phyloP scores from a whole-genome alignment of 2,113 vertebrate genomes.

The Carassius auratus region DNA sequence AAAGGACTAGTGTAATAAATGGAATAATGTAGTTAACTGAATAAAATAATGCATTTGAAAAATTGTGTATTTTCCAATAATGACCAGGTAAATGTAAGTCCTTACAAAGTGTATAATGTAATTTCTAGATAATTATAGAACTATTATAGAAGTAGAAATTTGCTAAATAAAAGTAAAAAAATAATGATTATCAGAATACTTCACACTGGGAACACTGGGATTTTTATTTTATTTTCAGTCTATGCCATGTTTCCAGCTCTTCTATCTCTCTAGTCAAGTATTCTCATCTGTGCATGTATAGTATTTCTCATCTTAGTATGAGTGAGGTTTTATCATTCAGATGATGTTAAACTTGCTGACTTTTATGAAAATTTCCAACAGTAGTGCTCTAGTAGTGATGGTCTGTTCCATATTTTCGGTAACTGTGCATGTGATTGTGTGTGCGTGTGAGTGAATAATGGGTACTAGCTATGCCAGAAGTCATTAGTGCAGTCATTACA shows the following conservation, averaged over 20 bases:
- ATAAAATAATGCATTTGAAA: background rate
- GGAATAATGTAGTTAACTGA: background rate
- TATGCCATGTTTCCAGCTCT: background rate
- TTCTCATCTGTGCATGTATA: background rate
- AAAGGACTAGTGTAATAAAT: background rate
- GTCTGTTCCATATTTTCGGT: background rate
- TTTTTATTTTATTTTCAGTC: background rate
- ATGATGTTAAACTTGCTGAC: background rate
- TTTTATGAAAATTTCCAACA: background rate
- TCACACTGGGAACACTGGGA: too few relatives aligned
- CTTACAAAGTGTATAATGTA: background rate
- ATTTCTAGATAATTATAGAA: too few relatives aligned
- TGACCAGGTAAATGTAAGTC: background rate
- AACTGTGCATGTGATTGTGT: background rate
- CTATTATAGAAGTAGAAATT: too few relatives aligned
- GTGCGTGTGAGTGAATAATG: constrained; percentile 4
- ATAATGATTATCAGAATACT: background rate
- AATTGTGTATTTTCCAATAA: background rate
- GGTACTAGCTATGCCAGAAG: constrained; percentile 29
- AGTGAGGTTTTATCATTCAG: constrained; percentile 5
- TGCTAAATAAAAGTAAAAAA: too few relatives aligned
- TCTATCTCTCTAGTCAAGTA: background rate
- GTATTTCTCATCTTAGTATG: background rate
- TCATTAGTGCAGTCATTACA: constrained; percentile 45
- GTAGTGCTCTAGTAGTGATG: constrained; percentile 14